Percentiles rank a stretch among this genome's conserved stretches.
phyloP scores from a whole-genome alignment of 2,113 vertebrate species.

The Hydrolagus affinis region DNA sequence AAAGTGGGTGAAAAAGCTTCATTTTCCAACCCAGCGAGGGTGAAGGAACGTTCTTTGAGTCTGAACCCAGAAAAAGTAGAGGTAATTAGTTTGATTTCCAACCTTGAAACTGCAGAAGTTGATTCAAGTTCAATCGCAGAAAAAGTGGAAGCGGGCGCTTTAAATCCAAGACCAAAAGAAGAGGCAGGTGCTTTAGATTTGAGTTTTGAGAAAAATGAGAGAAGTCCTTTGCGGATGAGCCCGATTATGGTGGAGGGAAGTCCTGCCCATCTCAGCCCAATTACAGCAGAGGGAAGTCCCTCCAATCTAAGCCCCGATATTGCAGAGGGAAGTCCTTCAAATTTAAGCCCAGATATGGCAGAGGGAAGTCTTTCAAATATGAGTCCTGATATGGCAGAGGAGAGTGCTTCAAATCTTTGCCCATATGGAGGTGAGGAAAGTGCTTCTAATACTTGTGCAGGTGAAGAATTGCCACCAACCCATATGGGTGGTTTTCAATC shows the following conservation, averaged over 20 bases:
- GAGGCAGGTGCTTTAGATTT: constrained; percentile 21
- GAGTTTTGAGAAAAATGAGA: constrained; percentile 11
- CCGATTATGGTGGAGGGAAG: neutral
- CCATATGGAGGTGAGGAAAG: neutral
- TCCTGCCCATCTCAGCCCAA: constrained; percentile 1
- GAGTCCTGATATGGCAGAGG: constrained; percentile 30
- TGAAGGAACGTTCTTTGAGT: neutral
- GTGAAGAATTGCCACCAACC: constrained; percentile 20
- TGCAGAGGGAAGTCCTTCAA: constrained; percentile 12
- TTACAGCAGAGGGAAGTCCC: constrained; percentile 11
- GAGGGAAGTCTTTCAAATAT: constrained; percentile 26
- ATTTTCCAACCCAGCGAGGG: neutral
- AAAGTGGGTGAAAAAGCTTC: constrained; percentile 51
- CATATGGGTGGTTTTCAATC: constrained; percentile 17
- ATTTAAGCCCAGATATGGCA: constrained; percentile 17
- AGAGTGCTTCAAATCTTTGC: neutral
- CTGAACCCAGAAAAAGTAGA: neutral
- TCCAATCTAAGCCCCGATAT: constrained; percentile 9
- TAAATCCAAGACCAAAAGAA: neutral
- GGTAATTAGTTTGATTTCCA: constrained; percentile 12
- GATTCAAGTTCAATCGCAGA: neutral
- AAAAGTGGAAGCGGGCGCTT: neutral
- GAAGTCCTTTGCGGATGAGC: neutral
- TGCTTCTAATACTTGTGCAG: constrained; percentile 15
- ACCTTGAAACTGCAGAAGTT: neutral